Evolutionary conservation across 2,888 invertebrate species (phyloP), one percentile per base, ranked within the genome.

Genomic region (Caenorhabditis sp.): DNA sequence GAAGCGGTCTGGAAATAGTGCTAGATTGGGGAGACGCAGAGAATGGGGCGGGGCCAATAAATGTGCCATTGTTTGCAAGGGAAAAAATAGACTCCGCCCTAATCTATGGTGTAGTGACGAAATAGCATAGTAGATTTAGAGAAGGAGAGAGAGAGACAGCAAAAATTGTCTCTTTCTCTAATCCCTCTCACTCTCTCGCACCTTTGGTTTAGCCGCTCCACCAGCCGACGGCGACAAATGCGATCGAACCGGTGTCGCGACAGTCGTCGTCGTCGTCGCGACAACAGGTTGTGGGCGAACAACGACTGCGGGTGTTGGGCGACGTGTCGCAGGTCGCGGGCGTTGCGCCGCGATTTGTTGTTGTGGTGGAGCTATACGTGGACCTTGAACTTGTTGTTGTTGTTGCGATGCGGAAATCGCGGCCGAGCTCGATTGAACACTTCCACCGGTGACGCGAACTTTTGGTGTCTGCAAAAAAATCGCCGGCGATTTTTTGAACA

Each of bases 1-100:
- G 82, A 83, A 8, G 85, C 80, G 6, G 76, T 68, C 69, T 72
- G 61, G 37, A 71, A 66, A 53, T 4, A n/a, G 8, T 14, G 37
- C n/a, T n/a, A n/a, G n/a, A n/a, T n/a, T n/a, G 37, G 37, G 37
- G 37, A 37, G 37, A 10, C 14, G 8, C 14, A 10, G 37, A 37
- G 37, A 37, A 37, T 10, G n/a, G 12, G 10, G 14, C 37, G 14
- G 14, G 37, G 14, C 37, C 37, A 8, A 37, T 37, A 37, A 8
- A 14, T 37, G 37, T 14, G n/a, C n/a, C n/a, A n/a, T n/a, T n/a
- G n/a, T n/a, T n/a, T n/a, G n/a, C n/a, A n/a, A n/a, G n/a, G n/a
- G n/a, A n/a, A n/a, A n/a, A n/a, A n/a, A n/a, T n/a, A n/a, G n/a
- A n/a, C n/a, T n/a, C n/a, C n/a, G n/a, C n/a, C n/a, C n/a, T n/a